Evolutionary conservation across 2,113 vertebrate species (phyloP).

Genomic region (Platycercus adscitus): DNA sequence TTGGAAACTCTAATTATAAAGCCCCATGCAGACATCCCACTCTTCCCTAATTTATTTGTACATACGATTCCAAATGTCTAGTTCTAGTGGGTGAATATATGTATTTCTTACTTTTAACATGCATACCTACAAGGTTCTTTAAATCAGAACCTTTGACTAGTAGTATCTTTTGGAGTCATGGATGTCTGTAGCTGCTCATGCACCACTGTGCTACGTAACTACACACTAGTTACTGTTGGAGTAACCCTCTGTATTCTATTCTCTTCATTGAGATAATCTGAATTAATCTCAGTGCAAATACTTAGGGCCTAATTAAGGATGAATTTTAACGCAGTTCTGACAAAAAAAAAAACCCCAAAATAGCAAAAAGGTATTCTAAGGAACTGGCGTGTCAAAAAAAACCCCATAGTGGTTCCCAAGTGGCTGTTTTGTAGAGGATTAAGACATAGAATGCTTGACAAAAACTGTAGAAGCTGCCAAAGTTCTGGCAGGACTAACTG

Average conservation of each 20-base stretch:
- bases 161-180: neutral
- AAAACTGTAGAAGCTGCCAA: neutral
- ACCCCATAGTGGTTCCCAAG: neutral
- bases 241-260: neutral
- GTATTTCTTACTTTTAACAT: neutral
- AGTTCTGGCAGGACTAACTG: neutral
- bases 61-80: neutral
- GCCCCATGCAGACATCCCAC: neutral
- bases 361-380: neutral
- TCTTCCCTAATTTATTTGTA: neutral
- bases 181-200: neutral
- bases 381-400: neutral
- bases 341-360: neutral
- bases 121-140: neutral
- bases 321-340: neutral
- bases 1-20: neutral
- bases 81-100: neutral
- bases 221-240: neutral
- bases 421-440: neutral
- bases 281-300: neutral
- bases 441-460: neutral
- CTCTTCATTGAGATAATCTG: neutral
- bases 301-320: neutral
- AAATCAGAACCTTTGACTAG: neutral
- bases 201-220: rapidly evolving